phyloP scores from a whole-genome alignment of 1,140 invertebrate genomes.

The Drosophila kurseongensis region DNA sequence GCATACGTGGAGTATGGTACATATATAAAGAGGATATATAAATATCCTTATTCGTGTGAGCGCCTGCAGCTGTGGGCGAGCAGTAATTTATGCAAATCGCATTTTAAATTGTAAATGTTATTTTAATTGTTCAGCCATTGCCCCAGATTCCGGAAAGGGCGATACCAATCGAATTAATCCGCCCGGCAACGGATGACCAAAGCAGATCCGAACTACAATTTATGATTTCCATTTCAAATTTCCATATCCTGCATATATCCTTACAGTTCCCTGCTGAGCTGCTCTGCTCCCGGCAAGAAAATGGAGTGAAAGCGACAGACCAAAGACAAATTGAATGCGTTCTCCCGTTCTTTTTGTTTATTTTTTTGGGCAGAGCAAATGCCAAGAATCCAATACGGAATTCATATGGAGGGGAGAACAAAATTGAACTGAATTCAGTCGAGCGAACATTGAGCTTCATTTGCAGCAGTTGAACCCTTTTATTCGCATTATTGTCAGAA shows the following conservation, averaged over 20 bases:
- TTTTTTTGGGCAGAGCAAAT: slow-evolving; percentile 40
- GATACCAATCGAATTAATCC: slow-evolving; percentile 21
- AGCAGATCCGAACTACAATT: slow-evolving; percentile 36
- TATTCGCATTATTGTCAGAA: background rate
- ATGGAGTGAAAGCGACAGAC: slow-evolving; percentile 30
- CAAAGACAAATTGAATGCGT: slow-evolving; percentile 64
- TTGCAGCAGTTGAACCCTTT: slow-evolving; percentile 36
- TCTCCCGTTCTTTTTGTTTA: slow-evolving; percentile 26
- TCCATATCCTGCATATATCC: slow-evolving; percentile 6
- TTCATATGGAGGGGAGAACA: slow-evolving; percentile 38
- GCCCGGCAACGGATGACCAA: slow-evolving; percentile 23
- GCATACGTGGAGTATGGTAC: slow-evolving; percentile 8
- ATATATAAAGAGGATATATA: slow-evolving; percentile 2
- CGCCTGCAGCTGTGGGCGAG: slow-evolving; percentile 19
- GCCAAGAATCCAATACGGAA: slow-evolving; percentile 48
- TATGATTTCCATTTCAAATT: slow-evolving; percentile 32
- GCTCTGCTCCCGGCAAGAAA: slow-evolving; percentile 14
- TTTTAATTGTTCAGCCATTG: slow-evolving; percentile 67
- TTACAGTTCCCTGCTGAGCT: slow-evolving; percentile 11
- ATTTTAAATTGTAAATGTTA: slow-evolving; percentile 66
- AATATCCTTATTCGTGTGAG: slow-evolving; percentile 24
- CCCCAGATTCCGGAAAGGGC: slow-evolving; percentile 6
- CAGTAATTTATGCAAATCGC: slow-evolving; percentile 63
- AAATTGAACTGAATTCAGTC: slow-evolving; percentile 35
- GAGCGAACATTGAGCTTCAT: slow-evolving; percentile 40